phyloP scores from a whole-genome alignment of 1,140 invertebrate genomes.

The Asobara japonica region DNA sequence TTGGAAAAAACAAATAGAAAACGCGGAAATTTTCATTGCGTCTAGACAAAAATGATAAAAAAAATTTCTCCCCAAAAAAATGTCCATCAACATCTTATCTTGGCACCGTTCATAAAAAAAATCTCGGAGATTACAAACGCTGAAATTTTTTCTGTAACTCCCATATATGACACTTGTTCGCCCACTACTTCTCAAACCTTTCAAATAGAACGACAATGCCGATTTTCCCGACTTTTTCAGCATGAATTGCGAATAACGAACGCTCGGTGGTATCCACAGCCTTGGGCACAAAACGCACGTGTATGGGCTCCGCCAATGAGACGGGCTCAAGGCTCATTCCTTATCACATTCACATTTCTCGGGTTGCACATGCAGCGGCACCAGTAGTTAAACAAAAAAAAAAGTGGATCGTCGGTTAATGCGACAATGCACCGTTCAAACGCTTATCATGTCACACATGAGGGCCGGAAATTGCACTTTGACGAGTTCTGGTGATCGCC shows the following conservation, averaged over 20 bases:
- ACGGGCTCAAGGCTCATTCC: conserved; percentile 31
- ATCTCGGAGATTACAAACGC: no score
- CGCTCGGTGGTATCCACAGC: not conserved
- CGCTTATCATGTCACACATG: conserved; percentile 10
- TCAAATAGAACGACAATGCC: no score
- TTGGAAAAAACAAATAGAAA: no score
- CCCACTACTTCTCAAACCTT: no score
- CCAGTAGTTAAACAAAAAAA: not conserved
- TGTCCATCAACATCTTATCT: no score
- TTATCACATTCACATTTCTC: conserved; percentile 26
- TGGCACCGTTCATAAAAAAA: no score
- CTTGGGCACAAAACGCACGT: not conserved
- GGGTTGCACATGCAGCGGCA: not conserved
- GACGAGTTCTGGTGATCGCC: conserved; percentile 21
- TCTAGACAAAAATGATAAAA: no score
- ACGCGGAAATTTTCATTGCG: no score
- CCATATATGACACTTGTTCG: no score
- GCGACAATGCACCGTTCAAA: conserved; percentile 9
- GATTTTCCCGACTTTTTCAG: not conserved
- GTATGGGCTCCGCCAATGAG: not conserved
- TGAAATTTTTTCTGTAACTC: no score
- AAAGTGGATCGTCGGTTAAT: conserved; percentile 18
- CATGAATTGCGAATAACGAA: not conserved
- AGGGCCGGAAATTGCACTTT: conserved; percentile 39
- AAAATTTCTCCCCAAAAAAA: no score